Conservation (phyloP, 2,113 vertebrate species). For the Sphaerodactylus townsendi region DNA sequence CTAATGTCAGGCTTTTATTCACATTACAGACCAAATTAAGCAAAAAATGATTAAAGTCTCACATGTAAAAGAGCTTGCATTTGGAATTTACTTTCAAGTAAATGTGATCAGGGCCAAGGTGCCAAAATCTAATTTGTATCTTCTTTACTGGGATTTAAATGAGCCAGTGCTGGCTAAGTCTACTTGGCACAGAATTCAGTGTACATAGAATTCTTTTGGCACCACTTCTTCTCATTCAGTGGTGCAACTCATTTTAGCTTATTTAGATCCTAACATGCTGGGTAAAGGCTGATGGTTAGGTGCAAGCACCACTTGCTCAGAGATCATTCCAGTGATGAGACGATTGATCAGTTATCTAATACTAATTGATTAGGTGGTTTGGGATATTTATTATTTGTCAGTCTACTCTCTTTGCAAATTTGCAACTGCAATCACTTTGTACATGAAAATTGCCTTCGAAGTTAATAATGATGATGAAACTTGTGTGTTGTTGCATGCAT, state of each 20-base stretch:
- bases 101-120: not conserved
- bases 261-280: not conserved
- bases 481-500: no score
- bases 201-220: slow-evolving; percentile 3
- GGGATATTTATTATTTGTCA: not conserved
- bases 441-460: not conserved
- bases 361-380: not conserved
- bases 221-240: not conserved
- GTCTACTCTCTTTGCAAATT: not conserved
- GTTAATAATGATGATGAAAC: not conserved
- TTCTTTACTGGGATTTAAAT: slow-evolving; percentile 10
- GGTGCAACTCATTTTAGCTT: not conserved
- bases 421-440: not conserved
- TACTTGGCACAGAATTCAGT: not conserved
- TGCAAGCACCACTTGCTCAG: not conserved
- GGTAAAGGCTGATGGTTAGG: not conserved
- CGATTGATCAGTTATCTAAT: not conserved
- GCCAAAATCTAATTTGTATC: slow-evolving; percentile 12
- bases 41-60: not conserved
- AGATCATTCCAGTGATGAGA: not conserved
- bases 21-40: not conserved
- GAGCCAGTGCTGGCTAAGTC: not conserved
- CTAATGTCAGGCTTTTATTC: not conserved
- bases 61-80: not conserved
- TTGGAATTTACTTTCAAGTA: not conserved